These are phyloP conservation scores for Oryzias woworae DNA, from an alignment of 2,113 vertebrate genomes.

Conservation along the genomic window DNA sequence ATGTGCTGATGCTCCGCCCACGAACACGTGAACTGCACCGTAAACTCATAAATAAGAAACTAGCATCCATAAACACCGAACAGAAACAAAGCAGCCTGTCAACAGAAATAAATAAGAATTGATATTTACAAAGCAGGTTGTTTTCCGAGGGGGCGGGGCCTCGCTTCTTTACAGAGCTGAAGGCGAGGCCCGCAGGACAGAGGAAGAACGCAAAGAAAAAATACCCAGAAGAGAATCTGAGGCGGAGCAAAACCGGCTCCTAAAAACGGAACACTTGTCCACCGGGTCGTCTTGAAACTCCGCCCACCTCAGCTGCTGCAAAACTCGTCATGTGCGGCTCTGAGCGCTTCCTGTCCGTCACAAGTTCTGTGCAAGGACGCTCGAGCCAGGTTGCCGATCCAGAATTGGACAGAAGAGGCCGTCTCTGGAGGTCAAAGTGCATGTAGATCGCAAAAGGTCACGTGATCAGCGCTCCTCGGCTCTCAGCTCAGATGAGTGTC, in stretches of 20 bases:
- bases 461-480: slow-evolving; percentile 52
- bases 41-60: background rate
- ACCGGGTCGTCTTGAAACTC: slow-evolving; percentile 8
- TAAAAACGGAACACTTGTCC: background rate
- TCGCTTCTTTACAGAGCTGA: slow-evolving; percentile 27
- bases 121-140: slow-evolving; percentile 38
- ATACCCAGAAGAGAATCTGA: background rate
- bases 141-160: slow-evolving; percentile 41
- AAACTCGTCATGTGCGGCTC: background rate
- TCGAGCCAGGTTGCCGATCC: slow-evolving; percentile 18
- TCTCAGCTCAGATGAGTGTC: slow-evolving; percentile 15
- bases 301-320: slow-evolving; percentile 10
- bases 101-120: slow-evolving; percentile 66
- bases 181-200: slow-evolving; percentile 14
- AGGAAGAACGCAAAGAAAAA: background rate
- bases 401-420: background rate
- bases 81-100: slow-evolving; percentile 19
- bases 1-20: slow-evolving; percentile 32
- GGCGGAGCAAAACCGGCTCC: slow-evolving; percentile 6
- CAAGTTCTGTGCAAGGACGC: slow-evolving; percentile 23
- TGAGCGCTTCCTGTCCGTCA: slow-evolving; percentile 2
- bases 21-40: background rate
- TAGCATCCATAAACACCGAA: slow-evolving; percentile 8
- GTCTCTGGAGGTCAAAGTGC: slow-evolving; percentile 44
- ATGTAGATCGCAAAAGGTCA: slow-evolving; percentile 45